Conservation (phyloP, 2,113 vertebrate species). For the Etheostoma cragini region DNA sequence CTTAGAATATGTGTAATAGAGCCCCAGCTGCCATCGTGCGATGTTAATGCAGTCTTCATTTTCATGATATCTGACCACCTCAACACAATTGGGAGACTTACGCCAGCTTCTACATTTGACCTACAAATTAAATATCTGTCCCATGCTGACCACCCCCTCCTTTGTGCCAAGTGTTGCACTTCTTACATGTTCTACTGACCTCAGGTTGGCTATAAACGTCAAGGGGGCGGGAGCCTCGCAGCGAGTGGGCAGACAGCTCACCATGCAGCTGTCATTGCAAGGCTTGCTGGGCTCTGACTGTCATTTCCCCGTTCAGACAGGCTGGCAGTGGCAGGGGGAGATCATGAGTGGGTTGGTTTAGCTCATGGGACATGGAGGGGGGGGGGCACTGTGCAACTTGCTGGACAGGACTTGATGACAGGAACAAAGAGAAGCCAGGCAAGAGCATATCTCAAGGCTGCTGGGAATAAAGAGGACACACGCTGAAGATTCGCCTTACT, state of each 20-base stretch:
- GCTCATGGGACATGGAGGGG: conserved; percentile 60
- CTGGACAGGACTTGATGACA: conserved; percentile 43
- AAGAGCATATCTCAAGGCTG: conserved; percentile 27
- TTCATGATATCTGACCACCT: conserved; percentile 21
- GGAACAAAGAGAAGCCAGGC: conserved; percentile 35
- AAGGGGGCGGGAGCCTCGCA: conserved; percentile 62
- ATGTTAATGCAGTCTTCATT: conserved; percentile 5
- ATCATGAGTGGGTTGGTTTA: conserved; percentile 72
- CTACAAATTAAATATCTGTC: conserved; percentile 65
- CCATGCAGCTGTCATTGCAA: conserved; percentile 82
- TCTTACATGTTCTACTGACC: conserved; percentile 71
- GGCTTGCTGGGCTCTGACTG: conserved; percentile 70
- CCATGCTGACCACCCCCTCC: conserved; percentile 10
- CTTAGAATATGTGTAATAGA: neutral
- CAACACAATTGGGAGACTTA: conserved; percentile 1
- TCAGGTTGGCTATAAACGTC: conserved; percentile 78
- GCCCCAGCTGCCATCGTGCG: neutral
- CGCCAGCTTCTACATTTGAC: conserved; percentile 66
- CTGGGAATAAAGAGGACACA: conserved; percentile 41
- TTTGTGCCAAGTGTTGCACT: conserved; percentile 60
- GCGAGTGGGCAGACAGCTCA: conserved; percentile 70
- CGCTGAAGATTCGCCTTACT: conserved; percentile 40
- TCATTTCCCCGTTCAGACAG: conserved; percentile 75
- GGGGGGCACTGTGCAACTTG: conserved; percentile 42
- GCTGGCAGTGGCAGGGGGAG: conserved; percentile 68